Evolutionary conservation across 2,797 vertebrate species (phyloP).

Genomic region (Perodicticus potto): DNA sequence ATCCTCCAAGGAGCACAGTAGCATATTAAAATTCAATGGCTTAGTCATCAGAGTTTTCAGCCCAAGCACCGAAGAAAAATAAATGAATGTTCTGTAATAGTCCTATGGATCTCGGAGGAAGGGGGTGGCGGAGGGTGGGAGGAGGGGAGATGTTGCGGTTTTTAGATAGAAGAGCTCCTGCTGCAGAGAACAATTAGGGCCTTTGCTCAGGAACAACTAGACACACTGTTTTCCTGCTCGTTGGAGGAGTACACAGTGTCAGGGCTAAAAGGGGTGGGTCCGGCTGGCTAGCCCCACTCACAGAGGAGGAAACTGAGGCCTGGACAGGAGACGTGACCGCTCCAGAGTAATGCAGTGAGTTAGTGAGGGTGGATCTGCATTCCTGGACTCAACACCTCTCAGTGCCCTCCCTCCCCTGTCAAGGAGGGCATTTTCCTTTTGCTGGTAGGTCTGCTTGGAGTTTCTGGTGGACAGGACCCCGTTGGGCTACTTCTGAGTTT

Average conservation of each 20-base stretch:
- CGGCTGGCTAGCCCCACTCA: background rate
- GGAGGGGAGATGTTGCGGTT: conserved; percentile 57
- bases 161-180: conserved; percentile 75
- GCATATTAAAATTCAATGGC: conserved; percentile 86
- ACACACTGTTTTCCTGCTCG: conserved; percentile 65
- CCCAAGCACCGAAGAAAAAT: conserved; percentile 72
- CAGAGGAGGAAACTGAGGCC: conserved; percentile 14
- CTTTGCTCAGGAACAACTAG: conserved; percentile 80
- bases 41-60: conserved; percentile 84
- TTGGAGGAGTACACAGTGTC: background rate
- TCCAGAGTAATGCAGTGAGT: background rate
- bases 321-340: background rate
- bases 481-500: background rate
- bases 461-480: background rate
- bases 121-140: background rate
- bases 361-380: background rate
- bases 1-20: conserved; percentile 86
- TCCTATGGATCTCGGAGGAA: conserved; percentile 72
- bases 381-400: background rate
- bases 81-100: conserved; percentile 83
- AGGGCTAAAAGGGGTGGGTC: background rate
- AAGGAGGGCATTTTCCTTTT: background rate
- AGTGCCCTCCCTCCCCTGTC: background rate
- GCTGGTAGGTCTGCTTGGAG: background rate
- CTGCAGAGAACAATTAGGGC: conserved; percentile 77